phyloP scores from a whole-genome alignment of 1,140 invertebrate genomes.

The Maniola jurtina region DNA sequence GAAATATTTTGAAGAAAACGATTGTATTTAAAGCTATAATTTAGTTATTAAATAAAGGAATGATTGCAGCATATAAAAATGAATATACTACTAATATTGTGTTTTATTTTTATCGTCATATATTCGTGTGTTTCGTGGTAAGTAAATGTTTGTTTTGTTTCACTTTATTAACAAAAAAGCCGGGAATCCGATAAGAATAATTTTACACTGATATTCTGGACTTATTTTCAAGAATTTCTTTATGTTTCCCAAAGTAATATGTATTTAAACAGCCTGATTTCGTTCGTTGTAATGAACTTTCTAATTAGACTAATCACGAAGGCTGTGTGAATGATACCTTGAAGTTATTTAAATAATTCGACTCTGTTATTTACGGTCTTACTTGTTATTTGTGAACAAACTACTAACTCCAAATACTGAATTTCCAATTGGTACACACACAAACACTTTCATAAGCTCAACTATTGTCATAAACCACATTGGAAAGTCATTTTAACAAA shows the following conservation, averaged over 20 bases:
- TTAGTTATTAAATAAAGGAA: conserved; percentile 11
- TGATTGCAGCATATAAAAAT: conserved; percentile 42
- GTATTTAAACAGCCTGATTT: neutral
- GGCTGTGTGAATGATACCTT: neutral
- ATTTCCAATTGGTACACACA: too few species aligned
- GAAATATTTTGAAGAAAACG: conserved; percentile 6
- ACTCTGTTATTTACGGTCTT: too few species aligned
- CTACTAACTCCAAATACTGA: too few species aligned
- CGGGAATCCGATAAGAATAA: neutral
- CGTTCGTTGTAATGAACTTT: neutral
- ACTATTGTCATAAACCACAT: too few species aligned
- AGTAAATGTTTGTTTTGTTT: conserved; percentile 47
- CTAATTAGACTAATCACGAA: neutral
- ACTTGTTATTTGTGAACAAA: too few species aligned
- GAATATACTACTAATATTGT: conserved; percentile 61
- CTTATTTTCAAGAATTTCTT: neutral
- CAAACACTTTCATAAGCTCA: too few species aligned
- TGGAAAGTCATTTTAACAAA: too few species aligned
- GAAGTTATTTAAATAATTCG: neutral
- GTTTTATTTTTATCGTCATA: conserved; percentile 55
- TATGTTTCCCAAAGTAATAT: neutral
- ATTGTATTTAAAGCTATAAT: conserved; percentile 14
- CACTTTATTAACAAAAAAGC: neutral
- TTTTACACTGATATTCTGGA: neutral
- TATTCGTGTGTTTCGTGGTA: conserved; percentile 76